phyloP scores from a whole-genome alignment of 2,888 invertebrate species.

The Cordilura impudica region DNA sequence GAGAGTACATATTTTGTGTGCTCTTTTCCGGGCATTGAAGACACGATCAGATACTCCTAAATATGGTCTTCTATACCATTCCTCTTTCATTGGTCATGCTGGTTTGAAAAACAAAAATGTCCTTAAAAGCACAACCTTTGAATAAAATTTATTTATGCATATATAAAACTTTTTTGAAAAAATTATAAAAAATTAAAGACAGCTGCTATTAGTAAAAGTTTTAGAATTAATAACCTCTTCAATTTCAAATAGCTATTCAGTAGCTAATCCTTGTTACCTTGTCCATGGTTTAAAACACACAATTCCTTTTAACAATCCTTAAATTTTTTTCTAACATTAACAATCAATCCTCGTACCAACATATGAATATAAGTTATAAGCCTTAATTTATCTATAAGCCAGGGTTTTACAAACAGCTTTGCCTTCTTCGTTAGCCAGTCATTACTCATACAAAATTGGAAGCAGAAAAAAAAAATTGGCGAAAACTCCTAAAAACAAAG shows the following conservation, averaged over 20 bases:
- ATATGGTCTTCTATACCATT: slow-evolving; percentile 98
- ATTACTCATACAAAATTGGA: slow-evolving; percentile 52
- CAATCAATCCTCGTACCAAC: background rate
- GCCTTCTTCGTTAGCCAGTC: slow-evolving; percentile 47
- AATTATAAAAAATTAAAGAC: no score
- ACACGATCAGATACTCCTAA: slow-evolving; percentile 97
- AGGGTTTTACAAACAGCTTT: slow-evolving; percentile 54
- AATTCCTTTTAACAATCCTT: no score
- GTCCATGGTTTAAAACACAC: no score
- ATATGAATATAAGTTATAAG: slow-evolving; percentile 47
- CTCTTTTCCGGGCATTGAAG: slow-evolving; percentile 96
- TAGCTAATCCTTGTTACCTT: no score
- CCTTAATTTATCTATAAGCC: slow-evolving; percentile 58
- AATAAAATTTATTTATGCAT: no score
- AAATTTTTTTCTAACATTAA: no score
- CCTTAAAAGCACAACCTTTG: no score
- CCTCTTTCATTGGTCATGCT: slow-evolving; percentile 97
- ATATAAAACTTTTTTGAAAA: no score
- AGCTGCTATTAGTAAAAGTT: no score
- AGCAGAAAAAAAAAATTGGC: background rate
- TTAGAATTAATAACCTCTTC: no score
- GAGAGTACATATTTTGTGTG: slow-evolving; percentile 97
- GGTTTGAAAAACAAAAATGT: slow-evolving; percentile 96
- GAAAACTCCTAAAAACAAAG: slow-evolving; percentile 12
- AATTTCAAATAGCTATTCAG: no score